Percentiles rank a stretch among this genome's conserved stretches.
Conservation (phyloP, 1,140 invertebrate species). For the Macrotrachela quadricornifera region DNA sequence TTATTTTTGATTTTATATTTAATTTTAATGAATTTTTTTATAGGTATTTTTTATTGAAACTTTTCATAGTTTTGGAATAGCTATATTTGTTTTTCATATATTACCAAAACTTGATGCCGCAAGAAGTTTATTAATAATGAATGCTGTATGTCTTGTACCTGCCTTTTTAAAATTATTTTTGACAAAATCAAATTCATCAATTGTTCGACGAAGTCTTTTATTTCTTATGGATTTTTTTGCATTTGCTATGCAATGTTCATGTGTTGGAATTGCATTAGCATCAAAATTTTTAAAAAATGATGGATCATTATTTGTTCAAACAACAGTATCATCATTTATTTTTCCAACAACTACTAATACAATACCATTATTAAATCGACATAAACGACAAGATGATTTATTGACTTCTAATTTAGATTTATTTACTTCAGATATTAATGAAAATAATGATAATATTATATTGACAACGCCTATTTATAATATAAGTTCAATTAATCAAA, state of each 20-base stretch:
- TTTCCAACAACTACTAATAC: too few species aligned
- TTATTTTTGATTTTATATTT: background rate
- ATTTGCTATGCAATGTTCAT: conserved; percentile 6
- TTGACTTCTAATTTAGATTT: too few species aligned
- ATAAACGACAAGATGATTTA: too few species aligned
- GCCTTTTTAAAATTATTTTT: conserved; percentile 33
- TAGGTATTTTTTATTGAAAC: conserved; percentile 48
- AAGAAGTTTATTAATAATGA: conserved; percentile 73
- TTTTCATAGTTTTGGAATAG: conserved; percentile 59
- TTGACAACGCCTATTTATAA: too few species aligned
- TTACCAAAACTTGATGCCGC: conserved; percentile 72
- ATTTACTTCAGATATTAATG: too few species aligned
- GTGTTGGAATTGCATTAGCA: conserved; percentile 8
- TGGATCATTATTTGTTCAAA: too few species aligned
- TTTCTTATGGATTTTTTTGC: conserved; percentile 8
- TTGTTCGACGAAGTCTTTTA: background rate
- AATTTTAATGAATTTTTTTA: conserved; percentile 8
- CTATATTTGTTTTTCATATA: conserved; percentile 58
- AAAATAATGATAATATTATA: too few species aligned
- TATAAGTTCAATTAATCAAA: too few species aligned
- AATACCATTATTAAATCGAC: too few species aligned
- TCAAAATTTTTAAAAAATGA: background rate
- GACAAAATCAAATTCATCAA: conserved; percentile 9
- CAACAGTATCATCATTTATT: too few species aligned
- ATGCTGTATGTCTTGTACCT: conserved; percentile 70